Percentiles rank a stretch among this genome's conserved stretches.
Conservation (phyloP, 2,797 vertebrate genomes). For the Melanotaenia parkinsoni region DNA sequence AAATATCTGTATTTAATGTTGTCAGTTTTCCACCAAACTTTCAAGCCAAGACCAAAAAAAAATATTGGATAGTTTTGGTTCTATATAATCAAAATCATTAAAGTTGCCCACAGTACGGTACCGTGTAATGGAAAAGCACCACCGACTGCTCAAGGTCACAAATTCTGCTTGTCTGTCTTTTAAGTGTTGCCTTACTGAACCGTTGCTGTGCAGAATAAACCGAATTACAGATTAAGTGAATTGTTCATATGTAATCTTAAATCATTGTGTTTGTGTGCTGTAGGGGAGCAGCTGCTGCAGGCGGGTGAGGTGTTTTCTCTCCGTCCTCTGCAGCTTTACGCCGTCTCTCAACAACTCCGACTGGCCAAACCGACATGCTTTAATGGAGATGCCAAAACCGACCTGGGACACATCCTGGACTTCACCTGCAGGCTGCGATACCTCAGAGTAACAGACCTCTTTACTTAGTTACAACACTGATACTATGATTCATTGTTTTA, state of each 20-base stretch:
- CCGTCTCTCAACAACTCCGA: conserved; percentile 91
- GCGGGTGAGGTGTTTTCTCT: conserved; percentile 93
- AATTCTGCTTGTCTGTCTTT: too few relatives aligned
- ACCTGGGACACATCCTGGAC: conserved; percentile 97
- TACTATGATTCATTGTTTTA: too few relatives aligned
- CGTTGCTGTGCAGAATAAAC: too few relatives aligned
- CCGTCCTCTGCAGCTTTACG: conserved; percentile 91
- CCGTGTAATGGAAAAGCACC: neutral
- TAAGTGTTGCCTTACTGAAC: too few relatives aligned
- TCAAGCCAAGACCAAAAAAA: too few relatives aligned
- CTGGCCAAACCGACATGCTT: conserved; percentile 92
- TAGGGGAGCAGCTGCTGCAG: conserved; percentile 93
- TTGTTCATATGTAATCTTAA: neutral
- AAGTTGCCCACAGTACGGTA: neutral
- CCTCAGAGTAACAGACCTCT: conserved; percentile 87
- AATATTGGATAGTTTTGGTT: too few relatives aligned
- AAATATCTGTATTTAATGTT: too few relatives aligned
- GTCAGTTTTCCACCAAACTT: too few relatives aligned
- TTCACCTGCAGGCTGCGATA: conserved; percentile 97
- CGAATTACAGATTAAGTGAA: too few relatives aligned
- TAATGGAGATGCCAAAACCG: conserved; percentile 93
- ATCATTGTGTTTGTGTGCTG: conserved; percentile 10
- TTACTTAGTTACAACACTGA: neutral
- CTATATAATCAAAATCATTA: too few relatives aligned
- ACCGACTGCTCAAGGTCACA: too few relatives aligned